Evolutionary conservation across 2,888 invertebrate genomes (phyloP), one percentile per base, ranked within the genome.

Genomic region (Erebia ligea): DNA sequence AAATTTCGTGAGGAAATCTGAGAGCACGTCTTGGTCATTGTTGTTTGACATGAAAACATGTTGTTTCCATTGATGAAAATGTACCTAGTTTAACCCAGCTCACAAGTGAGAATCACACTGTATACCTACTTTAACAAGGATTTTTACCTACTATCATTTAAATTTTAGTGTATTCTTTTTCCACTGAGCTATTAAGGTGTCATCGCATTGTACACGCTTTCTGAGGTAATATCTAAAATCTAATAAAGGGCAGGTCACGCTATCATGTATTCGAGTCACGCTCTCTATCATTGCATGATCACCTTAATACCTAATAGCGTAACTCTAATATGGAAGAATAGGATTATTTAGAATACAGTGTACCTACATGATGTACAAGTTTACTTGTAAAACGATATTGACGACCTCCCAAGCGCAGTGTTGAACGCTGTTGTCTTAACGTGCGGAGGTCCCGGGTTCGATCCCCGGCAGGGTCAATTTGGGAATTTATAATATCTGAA

Each of bases 161-260:
- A n/a, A 58, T 58, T 57, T 57, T 25, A 57, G 11, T 40, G 9
- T n/a, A 15, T 5, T 5, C 5, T 2, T 11, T 17, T 25, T 57
- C 61, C 21, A 8, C 48, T 48, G 3, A 48, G 45, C 61, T 21
- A 21, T 62, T 48, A 48, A 9, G 48, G 21, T 45, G 15, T 21
- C 13, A 45, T 17, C 19, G 21, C 21, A 45, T 48, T 62, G 45
- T 48, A 62, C 62, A 21, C 21, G 62, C 48, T 48, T 62, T 62
- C 48, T 62, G 21, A 48, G 62, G 17, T 48, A 62, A 62, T 62
- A 62, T 48, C 62, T 62, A 15, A 62, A 48, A 62, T 57, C 62
- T 68, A 71, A 73, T 73, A 71, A 67, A 71, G 58, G 63, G 63
- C 73, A 73, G 71, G 71, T 73, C 64, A 56, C 56, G 68, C 66